Percentiles rank a stretch among this genome's conserved stretches.
These are phyloP conservation scores for Chiropotes sagulatus DNA, from an alignment of 2,797 vertebrate species.

Conservation along the genomic window DNA sequence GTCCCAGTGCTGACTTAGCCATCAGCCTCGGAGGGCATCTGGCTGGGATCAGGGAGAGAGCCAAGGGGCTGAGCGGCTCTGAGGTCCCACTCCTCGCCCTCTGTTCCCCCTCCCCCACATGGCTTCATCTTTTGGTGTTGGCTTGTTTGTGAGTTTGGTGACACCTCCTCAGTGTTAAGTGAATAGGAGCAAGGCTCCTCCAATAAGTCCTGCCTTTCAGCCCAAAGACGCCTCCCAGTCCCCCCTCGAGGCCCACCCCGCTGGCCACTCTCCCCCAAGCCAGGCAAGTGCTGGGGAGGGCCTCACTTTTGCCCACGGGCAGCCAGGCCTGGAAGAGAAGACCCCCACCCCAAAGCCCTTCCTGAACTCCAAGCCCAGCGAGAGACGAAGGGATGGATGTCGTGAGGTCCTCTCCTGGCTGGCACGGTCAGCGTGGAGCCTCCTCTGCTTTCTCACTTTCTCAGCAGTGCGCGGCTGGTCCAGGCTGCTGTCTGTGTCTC, in stretches of 20 bases:
- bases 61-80: neutral
- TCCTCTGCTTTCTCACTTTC: neutral
- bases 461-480: accelerated
- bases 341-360: neutral
- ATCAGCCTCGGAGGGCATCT: conserved; percentile 52
- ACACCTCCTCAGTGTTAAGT: neutral
- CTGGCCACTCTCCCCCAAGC: neutral
- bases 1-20: conserved; percentile 63
- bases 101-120: neutral
- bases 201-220: neutral
- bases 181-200: accelerated
- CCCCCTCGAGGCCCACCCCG: neutral
- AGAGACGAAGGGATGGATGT: accelerated
- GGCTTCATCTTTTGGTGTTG: neutral
- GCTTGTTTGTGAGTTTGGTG: neutral
- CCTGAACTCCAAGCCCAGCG: neutral
- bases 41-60: conserved; percentile 4
- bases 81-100: neutral
- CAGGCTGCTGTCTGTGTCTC: accelerated
- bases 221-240: neutral
- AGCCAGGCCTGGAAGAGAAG: neutral
- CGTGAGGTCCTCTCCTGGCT: accelerated
- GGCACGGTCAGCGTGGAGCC: neutral
- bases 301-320: accelerated
- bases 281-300: neutral